Evolutionary conservation across 2,797 vertebrate species (phyloP), one percentile per base, ranked within the genome.

Genomic region (Ispidina picta): DNA sequence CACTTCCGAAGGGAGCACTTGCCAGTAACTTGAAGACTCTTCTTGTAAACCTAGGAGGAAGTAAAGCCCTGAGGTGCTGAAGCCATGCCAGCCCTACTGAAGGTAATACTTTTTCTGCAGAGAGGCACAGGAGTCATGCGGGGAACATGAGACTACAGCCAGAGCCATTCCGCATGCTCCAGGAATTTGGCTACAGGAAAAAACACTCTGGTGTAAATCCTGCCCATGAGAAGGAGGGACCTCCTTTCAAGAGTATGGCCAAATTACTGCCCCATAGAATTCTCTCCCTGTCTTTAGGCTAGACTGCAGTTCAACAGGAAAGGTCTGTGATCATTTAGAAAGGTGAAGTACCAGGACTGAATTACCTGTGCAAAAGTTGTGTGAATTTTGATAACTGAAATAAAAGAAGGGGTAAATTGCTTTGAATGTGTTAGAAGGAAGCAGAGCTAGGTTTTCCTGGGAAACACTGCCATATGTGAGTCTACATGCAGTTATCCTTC

Each of bases 381-480:
- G 43, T 28, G 35, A 85, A 55, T 70, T 58, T 12, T 64, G 37
- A 44, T 72, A 86, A 65, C 41, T 31, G 60, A 79, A 84, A 90
- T 58, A 79, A 84, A 56, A 71, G 44, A 68, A 46, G 19, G 37
- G 46, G 37, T 70, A 80, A 84, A 74, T 55, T 71, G 13, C 9
- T 7, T 3, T 48, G 83, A 80, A 44, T 28, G 22, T 43, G 23
- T 46, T 65, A 80, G 54, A 29, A 86, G 33, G 7, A 17, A 21
- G 51, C 89, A 69, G 78, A 84, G 35, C 28, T 82, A 29, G 35
- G 28, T 80, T 93, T 92, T 92, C 78, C 81, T 48, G 64, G 65
- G 78, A 83, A 96, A 69, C 52, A 5, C 31, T 91, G 93, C 85
- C 93, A 88, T 82, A 41, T 78, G 80, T 52, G 79, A 83, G 92